Evolutionary conservation across 2,113 vertebrate species (phyloP), one percentile per base, ranked within the genome.

Genomic region (Mastomys coucha): DNA sequence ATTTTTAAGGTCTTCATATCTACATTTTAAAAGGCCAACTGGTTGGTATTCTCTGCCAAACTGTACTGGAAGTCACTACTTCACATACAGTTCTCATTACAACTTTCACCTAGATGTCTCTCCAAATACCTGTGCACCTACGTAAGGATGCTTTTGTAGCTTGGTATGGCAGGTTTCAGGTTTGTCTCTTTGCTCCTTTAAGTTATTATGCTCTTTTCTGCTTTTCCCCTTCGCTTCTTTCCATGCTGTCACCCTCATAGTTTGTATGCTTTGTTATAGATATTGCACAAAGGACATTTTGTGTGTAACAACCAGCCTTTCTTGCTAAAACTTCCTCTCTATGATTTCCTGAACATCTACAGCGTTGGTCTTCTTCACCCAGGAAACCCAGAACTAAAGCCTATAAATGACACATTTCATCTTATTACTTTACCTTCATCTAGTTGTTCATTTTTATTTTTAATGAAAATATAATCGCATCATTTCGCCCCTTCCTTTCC

Each of bases 101-200:
- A 14, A 9, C 82, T 94, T 70, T 86, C 89, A 94, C 45, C 53
- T 42, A 19, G 42, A 45, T 5, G 7, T 33, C 76, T 81, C 82
- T 93, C 77, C 69, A 95, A 93, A 91, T 56, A 60, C 49, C 72
- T 76, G 58, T 36, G 51, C 5, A 49, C 6, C n/a, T 58, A 67
- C 84, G 77, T 28, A 33, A 89, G 72, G 56, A 70, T 70, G 39
- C 12, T 78, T 9, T 42, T 67, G 20, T 20, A 39, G 60, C 73
- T 39, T 93, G 91, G 45, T 19, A 8, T 78, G 58, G 20, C 77
- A 93, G 22, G n/a, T 67, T 80, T 88, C 9, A 53, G 33, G 58
- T 28, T 78, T 36, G 26, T 22, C 28, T 91, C 51, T 58, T 81
- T 94, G 89, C 65, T 97, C 86, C 88, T 72, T 88, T 91, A 49